phyloP scores from a whole-genome alignment of 1,140 invertebrate species.

The Mycetomoellerius zeteki region DNA sequence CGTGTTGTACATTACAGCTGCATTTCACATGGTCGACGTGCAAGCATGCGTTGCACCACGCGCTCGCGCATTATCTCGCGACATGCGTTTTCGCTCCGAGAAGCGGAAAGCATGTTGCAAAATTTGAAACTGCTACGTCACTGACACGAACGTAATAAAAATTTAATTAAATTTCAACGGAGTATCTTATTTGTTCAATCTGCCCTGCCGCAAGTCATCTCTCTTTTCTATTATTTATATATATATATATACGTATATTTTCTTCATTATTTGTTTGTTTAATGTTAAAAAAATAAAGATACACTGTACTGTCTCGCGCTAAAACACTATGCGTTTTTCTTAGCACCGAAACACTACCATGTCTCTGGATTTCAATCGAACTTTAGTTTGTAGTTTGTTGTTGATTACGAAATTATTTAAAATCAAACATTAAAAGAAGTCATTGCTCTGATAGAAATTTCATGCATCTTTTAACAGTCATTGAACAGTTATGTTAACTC shows the following conservation, averaged over 20 bases:
- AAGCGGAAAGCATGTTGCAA: conserved; percentile 38
- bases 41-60: conserved; percentile 65
- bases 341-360: too few species aligned
- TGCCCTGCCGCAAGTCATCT: neutral
- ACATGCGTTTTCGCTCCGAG: neutral
- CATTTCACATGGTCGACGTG: conserved; percentile 70
- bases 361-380: neutral
- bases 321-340: too few species aligned
- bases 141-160: conserved; percentile 13
- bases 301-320: too few species aligned
- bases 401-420: neutral
- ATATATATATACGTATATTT: neutral
- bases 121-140: conserved; percentile 51
- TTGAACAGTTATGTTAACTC: too few species aligned
- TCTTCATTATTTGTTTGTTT: neutral
- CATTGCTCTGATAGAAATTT: too few species aligned
- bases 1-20: conserved; percentile 71
- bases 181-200: neutral
- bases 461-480: too few species aligned
- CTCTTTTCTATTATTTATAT: neutral
- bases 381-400: neutral
- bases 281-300: too few species aligned
- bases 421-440: neutral
- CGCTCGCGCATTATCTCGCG: conserved; percentile 32
- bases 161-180: conserved; percentile 42